Base-by-base conservation (phyloP, 2,113 vertebrate species). In the Zingel zingel region DNA sequence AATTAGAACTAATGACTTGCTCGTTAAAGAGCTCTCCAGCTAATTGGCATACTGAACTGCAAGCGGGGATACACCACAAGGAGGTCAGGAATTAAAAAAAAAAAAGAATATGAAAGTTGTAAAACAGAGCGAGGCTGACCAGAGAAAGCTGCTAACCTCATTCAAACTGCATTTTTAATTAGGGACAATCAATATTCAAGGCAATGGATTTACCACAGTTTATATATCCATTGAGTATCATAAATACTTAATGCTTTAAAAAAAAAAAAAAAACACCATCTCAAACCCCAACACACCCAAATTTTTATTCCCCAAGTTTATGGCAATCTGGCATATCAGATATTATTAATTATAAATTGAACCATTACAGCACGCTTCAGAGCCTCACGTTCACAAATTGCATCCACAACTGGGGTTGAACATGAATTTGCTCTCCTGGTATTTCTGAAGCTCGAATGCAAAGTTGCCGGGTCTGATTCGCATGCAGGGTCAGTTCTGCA, bases 131-230 rank as follows among this genome's bases (percentile, higher is more conserved):
- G 88, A 91, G 95, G 82, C 80, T 92, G 93, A 92, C 91, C 92
- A 84, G 67, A 89, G 64, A 77, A 86, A 39, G 75, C 89, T 75
- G 82, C 72, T 78, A 87, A 91, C 88, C 84, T 87, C 71, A 95
- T 93, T 97, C 96, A 96, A 96, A 96, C 95, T 91, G 94, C 96
- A 98, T 97, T 97, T 97, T 97, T 97, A 98, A 99, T 97, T 97
- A 94, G 95, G 94, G 90, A 95, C 96, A 97, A 98, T 97, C 98
- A 97, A 98, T 98, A 98, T 97, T 98, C 96, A 97, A 96, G 90
- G 91, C 85, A 71, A 91, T 87, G 74, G 86, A 90, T 94, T 95
- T 93, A 92, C 93, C 90, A 88, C 67, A 94, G 92, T 96, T 97
- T 97, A 97, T 96, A 97, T 95, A 97, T 96, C 96, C 96, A 96